Evolutionary conservation across 2,888 invertebrate genomes (phyloP).

Genomic region (Dasysyrphus albostriatus): DNA sequence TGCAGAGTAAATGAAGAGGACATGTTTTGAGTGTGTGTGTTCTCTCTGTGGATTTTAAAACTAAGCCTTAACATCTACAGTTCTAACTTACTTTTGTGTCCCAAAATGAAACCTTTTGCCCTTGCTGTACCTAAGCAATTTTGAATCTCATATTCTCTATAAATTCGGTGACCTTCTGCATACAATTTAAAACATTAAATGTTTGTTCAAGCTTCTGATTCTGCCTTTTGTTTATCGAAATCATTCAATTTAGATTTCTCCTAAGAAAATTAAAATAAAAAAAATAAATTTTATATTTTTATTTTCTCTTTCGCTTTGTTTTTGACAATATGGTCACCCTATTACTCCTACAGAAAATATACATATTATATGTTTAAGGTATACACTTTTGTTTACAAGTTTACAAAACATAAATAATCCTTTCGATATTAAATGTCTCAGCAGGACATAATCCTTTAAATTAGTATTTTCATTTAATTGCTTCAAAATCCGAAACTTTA

Average conservation of each 20-base stretch:
- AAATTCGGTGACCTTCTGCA: neutral
- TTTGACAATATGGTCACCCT: neutral
- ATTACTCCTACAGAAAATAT: neutral
- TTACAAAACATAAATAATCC: conserved; percentile 73
- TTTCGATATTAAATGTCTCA: conserved; percentile 77
- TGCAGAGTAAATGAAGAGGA: conserved; percentile 8
- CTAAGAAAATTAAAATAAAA: neutral
- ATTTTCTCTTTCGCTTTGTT: neutral
- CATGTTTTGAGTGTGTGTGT: conserved; percentile 25
- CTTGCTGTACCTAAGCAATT: neutral
- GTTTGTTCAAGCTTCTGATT: no score
- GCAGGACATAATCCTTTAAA: conserved; percentile 75
- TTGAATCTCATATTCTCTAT: neutral
- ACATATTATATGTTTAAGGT: conserved; percentile 24
- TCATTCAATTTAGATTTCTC: neutral
- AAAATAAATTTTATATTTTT: neutral
- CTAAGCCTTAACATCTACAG: conserved; percentile 54
- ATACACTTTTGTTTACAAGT: neutral
- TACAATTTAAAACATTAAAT: neutral
- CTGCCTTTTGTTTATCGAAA: neutral
- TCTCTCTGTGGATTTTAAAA: conserved; percentile 53
- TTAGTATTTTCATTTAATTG: conserved; percentile 76
- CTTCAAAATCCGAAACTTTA: conserved; percentile 71
- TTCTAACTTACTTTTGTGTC: conserved; percentile 14
- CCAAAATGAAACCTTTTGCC: neutral